Evolutionary conservation across 2,113 vertebrate genomes (phyloP).

Genomic region (Craseonycteris thonglongyai): DNA sequence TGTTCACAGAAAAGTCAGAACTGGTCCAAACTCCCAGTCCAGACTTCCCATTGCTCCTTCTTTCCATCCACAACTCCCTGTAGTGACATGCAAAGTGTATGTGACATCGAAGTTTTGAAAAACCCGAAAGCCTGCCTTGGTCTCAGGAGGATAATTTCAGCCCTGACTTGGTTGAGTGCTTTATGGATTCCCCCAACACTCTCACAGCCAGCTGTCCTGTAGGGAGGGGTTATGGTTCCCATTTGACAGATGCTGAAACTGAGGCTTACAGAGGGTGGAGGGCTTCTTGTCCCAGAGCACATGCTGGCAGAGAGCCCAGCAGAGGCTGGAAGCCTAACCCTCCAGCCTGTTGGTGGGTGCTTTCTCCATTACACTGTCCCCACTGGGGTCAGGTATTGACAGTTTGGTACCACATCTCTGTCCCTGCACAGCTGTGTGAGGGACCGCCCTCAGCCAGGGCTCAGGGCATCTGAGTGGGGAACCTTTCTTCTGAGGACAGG

Average conservation of each 20-base stretch:
- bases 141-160: background rate
- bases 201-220: background rate
- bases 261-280: background rate
- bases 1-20: background rate
- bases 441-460: background rate
- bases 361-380: background rate
- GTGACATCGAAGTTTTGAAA: background rate
- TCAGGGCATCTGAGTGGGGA: background rate
- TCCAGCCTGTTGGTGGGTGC: background rate
- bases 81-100: background rate
- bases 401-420: background rate
- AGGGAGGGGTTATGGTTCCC: background rate
- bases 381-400: background rate
- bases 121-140: background rate
- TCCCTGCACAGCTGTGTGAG: background rate
- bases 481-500: slow-evolving; percentile 31
- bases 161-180: background rate
- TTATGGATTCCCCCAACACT: background rate
- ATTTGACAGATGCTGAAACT: background rate
- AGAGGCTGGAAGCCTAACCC: background rate
- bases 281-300: background rate
- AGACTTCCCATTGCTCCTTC: background rate
- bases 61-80: background rate
- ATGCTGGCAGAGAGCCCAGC: background rate
- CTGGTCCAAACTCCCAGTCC: background rate